Base-by-base conservation (phyloP, 2,797 vertebrate species). In the Macrochelys suwanniensis region DNA sequence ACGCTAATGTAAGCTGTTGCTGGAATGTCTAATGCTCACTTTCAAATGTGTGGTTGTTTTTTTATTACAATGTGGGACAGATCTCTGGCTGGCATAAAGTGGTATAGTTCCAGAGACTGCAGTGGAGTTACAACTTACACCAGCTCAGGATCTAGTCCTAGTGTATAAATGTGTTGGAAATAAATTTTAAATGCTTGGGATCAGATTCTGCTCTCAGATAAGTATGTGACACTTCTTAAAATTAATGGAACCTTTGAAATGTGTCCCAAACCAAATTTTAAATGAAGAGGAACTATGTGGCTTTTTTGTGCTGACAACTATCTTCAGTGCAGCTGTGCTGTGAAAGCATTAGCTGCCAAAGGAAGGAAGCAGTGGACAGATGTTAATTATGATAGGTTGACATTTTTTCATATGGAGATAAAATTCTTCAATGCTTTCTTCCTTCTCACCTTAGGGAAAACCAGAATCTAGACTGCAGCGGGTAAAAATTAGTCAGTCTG, bases 201-300 rank as follows among this genome's bases (percentile, higher is more conserved):
- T 42, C 37, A 80, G 0, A 1, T n/a, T 16, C 33, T 57, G 82
- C 33, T 59, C 42, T 5, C 8, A 33, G 86, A 12, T 28, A 23
- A 71, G 12, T 2, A 19, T 25, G 3, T 5, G 5, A 19, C 19
- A 13, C 59, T 65, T 47, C 54, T 42, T 3, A 2, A 0, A 0
- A 10, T 0, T 0, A 26, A 71, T 2, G 21, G 37, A 71, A 42
- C 21, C 37, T 71, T 42, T 71, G 47, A 50, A 78, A 33, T 50
- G 8, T 33, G 28, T 33, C 28, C 49, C 47, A 78, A 9, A 17
- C 9, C 50, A 53, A 53, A 53, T 21, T 50, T 53, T 19, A 23
- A 50, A 50, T 3, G 11, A 33, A 80, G 33, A 49, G 17, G 76
- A 50, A 78, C 42, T 47, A 10, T 76, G 71, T 45, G 42, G 11